Base-by-base conservation (phyloP, 2,888 invertebrate species). In the Lasioglossum leucozonium region DNA sequence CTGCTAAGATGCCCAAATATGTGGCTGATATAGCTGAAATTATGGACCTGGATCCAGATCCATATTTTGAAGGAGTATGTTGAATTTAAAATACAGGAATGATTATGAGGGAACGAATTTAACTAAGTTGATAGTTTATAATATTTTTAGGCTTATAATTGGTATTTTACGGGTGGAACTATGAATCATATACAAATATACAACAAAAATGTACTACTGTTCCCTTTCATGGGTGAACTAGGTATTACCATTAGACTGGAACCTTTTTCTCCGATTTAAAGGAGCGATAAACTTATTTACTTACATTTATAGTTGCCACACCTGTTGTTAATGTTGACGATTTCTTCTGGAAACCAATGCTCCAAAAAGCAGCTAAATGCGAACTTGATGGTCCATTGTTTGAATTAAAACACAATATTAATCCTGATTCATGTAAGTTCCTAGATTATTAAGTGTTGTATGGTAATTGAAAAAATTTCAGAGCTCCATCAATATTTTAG, bases 161-260 rank as follows among this genome's bases (percentile, higher is more conserved):
- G 94, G 94, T 95, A 95, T 81, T 93, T 93, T 72, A 93, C 93
- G 47, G 94, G 95, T 77, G 95, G 95, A 79, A 87, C 93, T 5
- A 79, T 95, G 65, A 89, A 89, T 37, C 87, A 86, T 81, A 51
- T 94, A 13, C 42, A 26, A 18, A 81, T 93, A 22, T 89, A 89
- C 71, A 81, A 84, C 65, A 85, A 84, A 74, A 89, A 91, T 91
- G 72, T 94, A 87, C 87, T 94, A 73, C 47, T 95, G n/a, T 94
- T 94, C 81, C 94, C 94, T 65, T 95, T 92, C 80, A 86, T 90
- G 81, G 88, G 90, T 65, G 94, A 95, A 82, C 84, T 95, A 86
- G 92, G 94, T 94, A 92, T 58, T 71, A 22, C 74, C 44, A 30
- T 58, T 51, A 22, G 72, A 75, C 22, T 44, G 37, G 40, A 72